These are phyloP conservation scores for Dasyprocta punctata DNA, from an alignment of 2,113 vertebrate genomes.

Conservation along the genomic window DNA sequence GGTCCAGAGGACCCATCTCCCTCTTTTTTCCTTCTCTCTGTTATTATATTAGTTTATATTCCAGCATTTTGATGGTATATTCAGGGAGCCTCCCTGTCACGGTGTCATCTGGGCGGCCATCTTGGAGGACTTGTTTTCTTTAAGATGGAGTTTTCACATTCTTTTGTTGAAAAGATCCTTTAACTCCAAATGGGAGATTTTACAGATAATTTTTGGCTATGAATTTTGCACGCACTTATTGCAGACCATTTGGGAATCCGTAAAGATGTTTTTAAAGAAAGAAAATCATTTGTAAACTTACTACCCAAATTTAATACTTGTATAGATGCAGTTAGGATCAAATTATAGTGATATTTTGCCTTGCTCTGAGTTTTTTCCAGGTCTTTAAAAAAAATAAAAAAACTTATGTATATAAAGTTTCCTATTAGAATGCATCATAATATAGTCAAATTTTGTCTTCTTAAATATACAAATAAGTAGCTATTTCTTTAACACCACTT, in stretches of 20 bases:
- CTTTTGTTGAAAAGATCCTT: neutral
- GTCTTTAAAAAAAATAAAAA: neutral
- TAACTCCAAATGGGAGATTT: neutral
- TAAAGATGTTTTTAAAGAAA: neutral
- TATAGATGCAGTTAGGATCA: neutral
- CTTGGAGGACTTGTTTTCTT: slow-evolving; percentile 39
- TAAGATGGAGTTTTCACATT: neutral
- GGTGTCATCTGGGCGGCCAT: too few species aligned
- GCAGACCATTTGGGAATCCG: neutral
- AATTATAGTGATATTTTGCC: slow-evolving; percentile 26
- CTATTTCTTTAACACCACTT: neutral
- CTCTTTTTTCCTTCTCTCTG: too few species aligned
- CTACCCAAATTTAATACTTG: neutral
- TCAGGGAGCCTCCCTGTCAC: too few species aligned
- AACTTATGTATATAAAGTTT: neutral
- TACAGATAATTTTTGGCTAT: neutral
- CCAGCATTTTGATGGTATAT: too few species aligned
- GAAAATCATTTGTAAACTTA: neutral
- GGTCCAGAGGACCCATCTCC: too few species aligned
- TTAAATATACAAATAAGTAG: neutral
- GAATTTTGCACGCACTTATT: neutral
- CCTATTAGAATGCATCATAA: neutral
- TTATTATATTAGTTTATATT: too few species aligned
- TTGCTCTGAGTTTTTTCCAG: neutral
- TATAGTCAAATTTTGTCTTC: neutral